A percentile compares a stretch with the other conserved stretches of the same genome.
Conservation (phyloP, 2,113 vertebrate species). For the Poeciliopsis occidentalis region DNA sequence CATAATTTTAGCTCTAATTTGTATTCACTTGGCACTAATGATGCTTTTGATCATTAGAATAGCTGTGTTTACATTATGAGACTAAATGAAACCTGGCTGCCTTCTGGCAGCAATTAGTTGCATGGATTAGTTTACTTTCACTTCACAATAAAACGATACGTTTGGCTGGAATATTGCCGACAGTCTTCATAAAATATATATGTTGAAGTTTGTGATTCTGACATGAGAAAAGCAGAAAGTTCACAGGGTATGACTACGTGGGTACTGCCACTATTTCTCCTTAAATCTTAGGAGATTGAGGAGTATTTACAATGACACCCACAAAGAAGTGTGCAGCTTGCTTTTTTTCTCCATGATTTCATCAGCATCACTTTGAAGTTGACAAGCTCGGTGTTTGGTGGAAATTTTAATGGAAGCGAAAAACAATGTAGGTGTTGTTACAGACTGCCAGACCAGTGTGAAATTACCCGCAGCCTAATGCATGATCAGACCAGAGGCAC, state of each 20-base stretch:
- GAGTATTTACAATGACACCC: constrained; percentile 3
- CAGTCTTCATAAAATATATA: not conserved
- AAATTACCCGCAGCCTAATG: constrained; percentile 68
- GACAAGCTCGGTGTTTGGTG: constrained; percentile 16
- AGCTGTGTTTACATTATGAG: no score
- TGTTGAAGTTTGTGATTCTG: not conserved
- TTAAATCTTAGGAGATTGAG: not conserved
- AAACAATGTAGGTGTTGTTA: constrained; percentile 57
- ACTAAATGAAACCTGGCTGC: not conserved
- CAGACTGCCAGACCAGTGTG: constrained; percentile 43
- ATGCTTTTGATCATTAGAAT: no score
- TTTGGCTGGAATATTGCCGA: not conserved
- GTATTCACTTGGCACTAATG: no score
- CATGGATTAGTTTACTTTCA: not conserved
- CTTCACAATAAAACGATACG: not conserved
- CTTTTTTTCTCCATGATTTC: constrained; percentile 29
- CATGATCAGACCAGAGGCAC: constrained; percentile 62
- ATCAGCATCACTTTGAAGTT: constrained; percentile 34
- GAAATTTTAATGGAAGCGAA: constrained; percentile 41
- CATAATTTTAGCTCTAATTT: no score
- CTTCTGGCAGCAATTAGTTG: not conserved
- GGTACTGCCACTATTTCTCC: not conserved
- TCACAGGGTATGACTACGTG: not conserved
- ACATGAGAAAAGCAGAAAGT: not conserved
- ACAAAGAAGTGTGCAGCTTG: constrained; percentile 6